phyloP scores from a whole-genome alignment of 2,888 invertebrate genomes.

The Venusia cambrica region DNA sequence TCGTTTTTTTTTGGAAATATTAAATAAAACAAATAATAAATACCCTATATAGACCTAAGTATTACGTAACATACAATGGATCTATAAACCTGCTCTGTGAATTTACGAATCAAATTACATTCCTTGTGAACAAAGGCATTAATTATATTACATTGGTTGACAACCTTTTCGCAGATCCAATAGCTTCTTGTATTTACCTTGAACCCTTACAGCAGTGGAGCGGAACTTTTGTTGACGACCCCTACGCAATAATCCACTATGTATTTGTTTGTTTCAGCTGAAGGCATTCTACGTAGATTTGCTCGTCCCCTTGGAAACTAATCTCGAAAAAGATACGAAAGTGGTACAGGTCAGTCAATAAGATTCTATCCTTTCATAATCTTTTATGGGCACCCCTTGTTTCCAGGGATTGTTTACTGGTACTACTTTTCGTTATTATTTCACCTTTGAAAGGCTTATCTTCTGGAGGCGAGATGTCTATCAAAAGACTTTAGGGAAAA shows the following conservation, averaged over 20 bases:
- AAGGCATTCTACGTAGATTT: constrained; percentile 97
- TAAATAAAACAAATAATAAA: too few relatives aligned
- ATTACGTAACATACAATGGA: too few relatives aligned
- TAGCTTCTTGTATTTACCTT: constrained; percentile 27
- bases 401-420: constrained; percentile 55
- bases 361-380: constrained; percentile 51
- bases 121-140: not conserved
- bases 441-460: constrained; percentile 32
- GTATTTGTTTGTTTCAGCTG: constrained; percentile 82
- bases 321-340: constrained; percentile 96
- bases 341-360: constrained; percentile 89
- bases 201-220: constrained; percentile 25
- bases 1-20: too few relatives aligned
- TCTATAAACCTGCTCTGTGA: too few relatives aligned
- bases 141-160: constrained; percentile 8
- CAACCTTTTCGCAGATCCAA: constrained; percentile 22
- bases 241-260: constrained; percentile 37
- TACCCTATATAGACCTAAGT: too few relatives aligned
- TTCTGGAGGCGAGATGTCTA: constrained; percentile 52
- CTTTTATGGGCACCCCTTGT: constrained; percentile 47
- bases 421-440: too few relatives aligned
- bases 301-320: constrained; percentile 94
- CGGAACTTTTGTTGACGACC: constrained; percentile 27
- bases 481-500: constrained; percentile 54
- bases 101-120: not conserved